Conservation (phyloP, 92 coral and sea anemone genomes). For the Zoanthus gigantus region DNA sequence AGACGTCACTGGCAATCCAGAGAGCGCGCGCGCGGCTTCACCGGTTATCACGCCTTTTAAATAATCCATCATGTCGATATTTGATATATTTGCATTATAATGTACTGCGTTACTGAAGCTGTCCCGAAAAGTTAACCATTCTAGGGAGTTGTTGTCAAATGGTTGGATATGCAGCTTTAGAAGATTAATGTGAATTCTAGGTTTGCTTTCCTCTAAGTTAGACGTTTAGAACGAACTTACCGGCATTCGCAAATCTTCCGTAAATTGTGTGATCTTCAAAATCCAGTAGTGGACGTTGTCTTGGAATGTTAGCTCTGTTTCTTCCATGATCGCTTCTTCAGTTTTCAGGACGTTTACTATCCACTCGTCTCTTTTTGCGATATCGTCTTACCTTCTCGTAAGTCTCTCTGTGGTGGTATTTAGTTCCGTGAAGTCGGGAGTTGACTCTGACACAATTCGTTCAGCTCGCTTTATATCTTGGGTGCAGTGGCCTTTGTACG, state of each 20-base stretch:
- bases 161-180: slow-evolving; percentile 1
- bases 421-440: slow-evolving; percentile 29
- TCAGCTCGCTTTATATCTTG: slow-evolving; percentile 63
- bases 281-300: neutral
- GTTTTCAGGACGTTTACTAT: slow-evolving; percentile 29
- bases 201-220: neutral
- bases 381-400: slow-evolving; percentile 39
- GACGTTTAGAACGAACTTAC: slow-evolving; percentile 56
- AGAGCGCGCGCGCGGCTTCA: too few species aligned
- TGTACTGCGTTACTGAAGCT: too few species aligned
- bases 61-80: too few species aligned
- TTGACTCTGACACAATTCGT: slow-evolving; percentile 45
- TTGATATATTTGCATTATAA: too few species aligned
- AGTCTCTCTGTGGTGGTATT: slow-evolving; percentile 51
- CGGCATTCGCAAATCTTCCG: slow-evolving; percentile 21
- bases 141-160: neutral
- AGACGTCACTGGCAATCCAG: too few species aligned
- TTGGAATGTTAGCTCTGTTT: slow-evolving; percentile 56
- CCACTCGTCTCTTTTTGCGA: slow-evolving; percentile 21
- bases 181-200: slow-evolving; percentile 13
- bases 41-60: too few species aligned
- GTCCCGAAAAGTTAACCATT: too few species aligned
- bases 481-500: slow-evolving; percentile 62
- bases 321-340: slow-evolving; percentile 39
- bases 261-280: slow-evolving; percentile 50